A percentile compares a stretch with the other conserved stretches of the same genome.
phyloP scores from a whole-genome alignment of 2,113 vertebrate genomes.

The Chionomys nivalis region DNA sequence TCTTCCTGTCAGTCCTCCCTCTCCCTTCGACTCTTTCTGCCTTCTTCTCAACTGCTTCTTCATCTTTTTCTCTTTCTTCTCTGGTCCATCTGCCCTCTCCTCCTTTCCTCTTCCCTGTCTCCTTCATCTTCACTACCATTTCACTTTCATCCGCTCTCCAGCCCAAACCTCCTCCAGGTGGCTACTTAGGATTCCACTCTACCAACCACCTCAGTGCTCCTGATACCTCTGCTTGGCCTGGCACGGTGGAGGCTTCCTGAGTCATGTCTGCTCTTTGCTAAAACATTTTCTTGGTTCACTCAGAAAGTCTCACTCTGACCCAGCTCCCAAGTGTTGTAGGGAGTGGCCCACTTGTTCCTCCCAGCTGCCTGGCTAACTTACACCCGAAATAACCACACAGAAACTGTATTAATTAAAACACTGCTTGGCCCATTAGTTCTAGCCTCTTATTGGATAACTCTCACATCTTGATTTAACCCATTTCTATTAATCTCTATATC shows the following conservation, averaged over 20 bases:
- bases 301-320: not conserved
- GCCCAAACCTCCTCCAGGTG: not conserved
- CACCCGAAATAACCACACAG: too few relatives aligned
- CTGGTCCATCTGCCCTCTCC: too few relatives aligned
- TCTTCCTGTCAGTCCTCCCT: not conserved
- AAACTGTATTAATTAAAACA: too few relatives aligned
- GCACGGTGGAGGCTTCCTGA: not conserved
- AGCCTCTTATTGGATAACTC: too few relatives aligned
- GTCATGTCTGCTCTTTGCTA: not conserved
- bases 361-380: too few relatives aligned
- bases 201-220: not conserved
- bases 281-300: not conserved
- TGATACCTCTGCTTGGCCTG: not conserved
- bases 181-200: not conserved
- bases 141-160: not conserved
- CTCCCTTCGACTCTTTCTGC: not conserved
- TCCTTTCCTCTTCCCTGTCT: too few relatives aligned
- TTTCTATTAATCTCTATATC: too few relatives aligned
- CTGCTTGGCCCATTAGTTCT: too few relatives aligned
- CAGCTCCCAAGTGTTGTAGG: not conserved
- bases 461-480: too few relatives aligned
- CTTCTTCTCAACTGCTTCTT: accelerated
- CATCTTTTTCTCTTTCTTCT: too few relatives aligned
- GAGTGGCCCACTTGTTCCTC: too few relatives aligned
- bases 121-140: too few relatives aligned